Evolutionary conservation across 2,113 vertebrate species (phyloP).

Genomic region (Candoia aspera): DNA sequence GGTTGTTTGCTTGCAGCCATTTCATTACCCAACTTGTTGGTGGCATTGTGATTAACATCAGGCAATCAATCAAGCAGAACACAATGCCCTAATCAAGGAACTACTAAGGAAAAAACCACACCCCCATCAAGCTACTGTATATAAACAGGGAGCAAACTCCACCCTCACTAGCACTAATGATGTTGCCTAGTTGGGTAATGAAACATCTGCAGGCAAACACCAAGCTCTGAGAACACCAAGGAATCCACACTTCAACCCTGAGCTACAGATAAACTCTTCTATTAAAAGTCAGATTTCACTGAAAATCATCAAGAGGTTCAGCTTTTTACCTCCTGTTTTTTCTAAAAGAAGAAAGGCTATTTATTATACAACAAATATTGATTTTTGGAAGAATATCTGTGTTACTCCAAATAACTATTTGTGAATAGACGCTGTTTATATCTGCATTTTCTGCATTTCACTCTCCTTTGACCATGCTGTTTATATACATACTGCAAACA

Average conservation of each 20-base stretch:
- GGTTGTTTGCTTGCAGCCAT: too few species aligned
- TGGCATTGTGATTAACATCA: too few species aligned
- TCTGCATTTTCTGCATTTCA: not conserved
- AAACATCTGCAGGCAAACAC: not conserved
- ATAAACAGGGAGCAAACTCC: not conserved
- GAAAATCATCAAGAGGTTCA: not conserved
- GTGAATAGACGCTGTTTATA: not conserved
- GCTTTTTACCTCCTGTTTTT: not conserved
- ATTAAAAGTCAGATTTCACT: too few species aligned
- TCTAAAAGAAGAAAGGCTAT: not conserved
- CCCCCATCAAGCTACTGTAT: not conserved
- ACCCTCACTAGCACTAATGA: not conserved
- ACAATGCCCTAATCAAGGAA: not conserved
- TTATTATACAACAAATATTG: not conserved
- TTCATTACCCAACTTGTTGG: too few species aligned
- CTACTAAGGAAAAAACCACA: not conserved
- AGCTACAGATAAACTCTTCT: too few species aligned
- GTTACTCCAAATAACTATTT: not conserved
- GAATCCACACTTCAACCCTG: too few species aligned
- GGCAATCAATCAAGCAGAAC: not conserved
- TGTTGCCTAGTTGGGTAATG: not conserved
- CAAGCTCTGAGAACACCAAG: too few species aligned
- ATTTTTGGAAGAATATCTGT: not conserved
- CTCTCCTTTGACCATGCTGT: not conserved
- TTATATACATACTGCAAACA: not conserved